Conservation (phyloP, 2,797 vertebrate genomes). For the Moxostoma hubbsi region DNA sequence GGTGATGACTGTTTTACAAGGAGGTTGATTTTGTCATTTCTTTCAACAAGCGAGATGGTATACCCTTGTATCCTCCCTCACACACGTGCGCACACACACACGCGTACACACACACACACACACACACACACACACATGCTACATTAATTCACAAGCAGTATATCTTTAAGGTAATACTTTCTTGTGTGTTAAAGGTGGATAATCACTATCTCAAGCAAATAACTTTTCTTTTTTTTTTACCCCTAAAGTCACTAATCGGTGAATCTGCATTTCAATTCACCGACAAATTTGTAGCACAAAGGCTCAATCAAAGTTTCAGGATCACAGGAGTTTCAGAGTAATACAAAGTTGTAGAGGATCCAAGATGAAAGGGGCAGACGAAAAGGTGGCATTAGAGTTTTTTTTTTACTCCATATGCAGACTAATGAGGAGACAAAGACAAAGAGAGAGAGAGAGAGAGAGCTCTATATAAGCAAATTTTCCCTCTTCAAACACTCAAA, state of each 20-base stretch:
- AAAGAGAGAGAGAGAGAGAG: slow-evolving; percentile 16
- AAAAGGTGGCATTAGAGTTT: slow-evolving; percentile 87
- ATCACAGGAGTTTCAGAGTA: slow-evolving; percentile 81
- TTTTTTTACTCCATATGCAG: slow-evolving; percentile 75
- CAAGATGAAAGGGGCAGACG: slow-evolving; percentile 87
- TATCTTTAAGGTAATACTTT: slow-evolving; percentile 13
- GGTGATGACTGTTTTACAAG: no score
- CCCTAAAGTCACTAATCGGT: slow-evolving; percentile 66
- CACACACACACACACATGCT: not conserved
- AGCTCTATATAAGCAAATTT: slow-evolving; percentile 47
- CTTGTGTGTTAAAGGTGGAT: slow-evolving; percentile 45
- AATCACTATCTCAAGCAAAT: slow-evolving; percentile 52
- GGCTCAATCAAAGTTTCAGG: slow-evolving; percentile 79
- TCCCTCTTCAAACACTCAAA: slow-evolving; percentile 82
- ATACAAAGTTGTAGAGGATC: slow-evolving; percentile 73
- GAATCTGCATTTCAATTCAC: slow-evolving; percentile 82
- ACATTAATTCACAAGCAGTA: slow-evolving; percentile 1
- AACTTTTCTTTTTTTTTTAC: slow-evolving; percentile 20
- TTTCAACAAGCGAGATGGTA: no score
- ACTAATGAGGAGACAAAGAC: slow-evolving; percentile 77
- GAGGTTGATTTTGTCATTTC: no score
- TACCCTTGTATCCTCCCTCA: no score
- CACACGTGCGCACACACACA: not conserved
- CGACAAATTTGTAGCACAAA: slow-evolving; percentile 79
- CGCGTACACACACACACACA: slow-evolving; percentile 8